A percentile compares a stretch with the other conserved stretches of the same genome.
phyloP scores from a whole-genome alignment of 2,888 invertebrate genomes.

The Acanthosepion pharaonis region DNA sequence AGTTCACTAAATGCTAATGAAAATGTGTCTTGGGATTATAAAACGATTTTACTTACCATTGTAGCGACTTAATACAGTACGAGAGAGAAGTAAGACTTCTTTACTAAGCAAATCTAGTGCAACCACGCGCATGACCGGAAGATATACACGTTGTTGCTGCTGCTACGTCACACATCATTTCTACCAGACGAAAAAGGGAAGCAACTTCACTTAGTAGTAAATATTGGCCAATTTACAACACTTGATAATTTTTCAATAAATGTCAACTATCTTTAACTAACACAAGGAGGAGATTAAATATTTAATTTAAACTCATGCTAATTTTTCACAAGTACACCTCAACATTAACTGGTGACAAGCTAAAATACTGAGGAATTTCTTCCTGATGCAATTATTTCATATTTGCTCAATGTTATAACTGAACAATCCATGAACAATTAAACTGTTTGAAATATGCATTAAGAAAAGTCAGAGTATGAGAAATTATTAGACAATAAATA shows the following conservation, averaged over 20 bases:
- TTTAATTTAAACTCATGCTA: no score
- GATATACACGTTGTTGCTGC: neutral
- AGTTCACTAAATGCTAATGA: neutral
- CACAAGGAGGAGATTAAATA: no score
- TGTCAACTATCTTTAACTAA: no score
- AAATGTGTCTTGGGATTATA: neutral
- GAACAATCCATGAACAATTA: no score
- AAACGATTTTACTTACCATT: constrained; percentile 1
- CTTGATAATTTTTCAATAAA: neutral
- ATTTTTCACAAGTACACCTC: no score
- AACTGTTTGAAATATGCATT: no score
- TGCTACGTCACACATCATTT: neutral
- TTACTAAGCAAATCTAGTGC: neutral
- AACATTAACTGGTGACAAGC: no score
- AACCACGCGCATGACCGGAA: constrained; percentile 33
- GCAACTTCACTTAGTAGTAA: neutral
- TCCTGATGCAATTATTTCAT: no score
- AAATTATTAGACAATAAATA: no score
- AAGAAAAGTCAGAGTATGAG: no score
- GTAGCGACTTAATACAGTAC: neutral
- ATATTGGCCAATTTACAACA: neutral
- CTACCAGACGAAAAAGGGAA: neutral
- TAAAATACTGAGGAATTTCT: no score
- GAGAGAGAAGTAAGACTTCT: neutral
- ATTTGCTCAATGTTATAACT: no score